A percentile compares a stretch with the other conserved stretches of the same genome.
phyloP scores from a whole-genome alignment of 2,113 vertebrate species.

The Elgaria multicarinata region DNA sequence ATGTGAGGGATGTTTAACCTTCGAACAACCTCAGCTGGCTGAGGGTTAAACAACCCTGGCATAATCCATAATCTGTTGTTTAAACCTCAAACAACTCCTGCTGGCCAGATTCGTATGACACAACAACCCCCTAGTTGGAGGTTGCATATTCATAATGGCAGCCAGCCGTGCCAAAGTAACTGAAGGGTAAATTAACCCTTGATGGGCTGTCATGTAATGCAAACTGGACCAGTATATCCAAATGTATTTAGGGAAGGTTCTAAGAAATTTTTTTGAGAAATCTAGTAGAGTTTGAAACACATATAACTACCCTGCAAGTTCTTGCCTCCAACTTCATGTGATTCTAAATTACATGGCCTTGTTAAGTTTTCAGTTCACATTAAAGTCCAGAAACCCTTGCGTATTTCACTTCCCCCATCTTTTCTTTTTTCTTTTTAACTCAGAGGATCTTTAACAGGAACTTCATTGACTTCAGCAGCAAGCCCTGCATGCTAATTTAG shows the following conservation, averaged over 20 bases:
- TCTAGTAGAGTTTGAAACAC: not conserved
- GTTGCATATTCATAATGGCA: no score
- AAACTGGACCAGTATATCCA: not conserved
- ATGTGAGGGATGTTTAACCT: no score
- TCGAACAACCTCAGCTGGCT: no score
- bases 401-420: not conserved
- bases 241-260: not conserved
- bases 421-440: not conserved
- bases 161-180: no score
- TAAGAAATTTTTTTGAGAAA: not conserved
- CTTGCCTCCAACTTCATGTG: rapidly evolving
- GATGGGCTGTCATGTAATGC: no score
- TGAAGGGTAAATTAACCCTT: no score
- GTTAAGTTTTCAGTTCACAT: slow-evolving; percentile 37
- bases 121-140: no score
- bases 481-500: slow-evolving; percentile 51
- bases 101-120: no score
- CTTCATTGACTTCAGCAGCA: slow-evolving; percentile 18
- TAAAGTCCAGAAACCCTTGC: not conserved
- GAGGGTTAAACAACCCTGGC: no score
- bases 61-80: no score
- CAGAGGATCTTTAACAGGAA: slow-evolving; percentile 32
- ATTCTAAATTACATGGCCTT: not conserved
- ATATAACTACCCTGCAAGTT: not conserved
- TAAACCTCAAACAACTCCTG: no score